phyloP scores from a whole-genome alignment of 2,888 invertebrate genomes.

The Syritta pipiens region DNA sequence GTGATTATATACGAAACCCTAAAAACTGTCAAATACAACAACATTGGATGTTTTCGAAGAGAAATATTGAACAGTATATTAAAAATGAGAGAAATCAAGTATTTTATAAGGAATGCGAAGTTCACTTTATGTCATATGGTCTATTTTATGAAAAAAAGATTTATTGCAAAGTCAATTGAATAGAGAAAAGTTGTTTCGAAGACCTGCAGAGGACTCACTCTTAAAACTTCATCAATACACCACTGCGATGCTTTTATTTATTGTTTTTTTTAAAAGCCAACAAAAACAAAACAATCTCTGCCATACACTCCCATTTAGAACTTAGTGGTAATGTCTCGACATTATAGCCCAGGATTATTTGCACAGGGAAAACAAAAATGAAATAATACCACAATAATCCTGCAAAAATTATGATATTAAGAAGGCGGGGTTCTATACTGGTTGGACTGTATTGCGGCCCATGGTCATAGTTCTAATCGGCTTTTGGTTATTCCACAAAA shows the following conservation, averaged over 20 bases:
- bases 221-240: not conserved
- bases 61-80: no score
- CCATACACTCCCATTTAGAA: not conserved
- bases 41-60: no score
- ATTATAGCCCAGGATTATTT: slow-evolving; percentile 51
- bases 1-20: no score
- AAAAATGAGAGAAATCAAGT: no score
- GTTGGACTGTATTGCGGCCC: slow-evolving; percentile 8
- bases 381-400: slow-evolving; percentile 57
- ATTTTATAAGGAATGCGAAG: no score
- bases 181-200: no score
- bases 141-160: no score
- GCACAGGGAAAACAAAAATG: slow-evolving; percentile 44
- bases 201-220: not conserved
- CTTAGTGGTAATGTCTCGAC: slow-evolving; percentile 30
- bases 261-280: slow-evolving; percentile 4
- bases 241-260: not conserved
- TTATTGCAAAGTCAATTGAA: no score
- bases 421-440: not conserved
- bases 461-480: slow-evolving; percentile 49
- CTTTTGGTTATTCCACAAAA: slow-evolving; percentile 52
- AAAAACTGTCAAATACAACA: no score
- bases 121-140: no score
- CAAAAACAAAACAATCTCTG: slow-evolving; percentile 1
- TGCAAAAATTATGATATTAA: slow-evolving; percentile 58